Base-by-base conservation (phyloP, 2,888 invertebrate species). In the Drosophila pullipes region DNA sequence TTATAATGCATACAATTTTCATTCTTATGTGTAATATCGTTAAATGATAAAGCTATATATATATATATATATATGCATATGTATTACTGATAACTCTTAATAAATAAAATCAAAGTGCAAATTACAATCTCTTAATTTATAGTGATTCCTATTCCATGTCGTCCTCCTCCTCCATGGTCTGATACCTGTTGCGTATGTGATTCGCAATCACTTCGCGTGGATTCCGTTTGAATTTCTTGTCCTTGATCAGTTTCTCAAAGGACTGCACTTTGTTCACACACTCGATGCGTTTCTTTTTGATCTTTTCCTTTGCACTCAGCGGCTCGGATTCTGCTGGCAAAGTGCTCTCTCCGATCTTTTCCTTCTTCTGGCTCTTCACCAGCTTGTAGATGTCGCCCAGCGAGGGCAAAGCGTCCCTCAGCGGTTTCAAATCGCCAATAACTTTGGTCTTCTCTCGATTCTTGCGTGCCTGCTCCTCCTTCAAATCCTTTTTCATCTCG, bases 401-500 rank as follows among this genome's bases (percentile, higher is more conserved):
- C 0, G 93, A 92, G 13, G 93, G 93, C 39, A 93, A 54, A 0
- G 93, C 93, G 81, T 93, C 93, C n/a, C 91, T 91, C 0, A 93
- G 70, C 0, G 91, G 85, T 35, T 91, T 91, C 13, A 93, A 77
- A 47, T 93, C 92, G 0, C 93, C 93, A 7, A 91, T 80, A 0
- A 93, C 79, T 7, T 83, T 86, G 4, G 92, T 87, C 66, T 91
- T 92, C 55, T 92, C 87, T 3, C 91, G 88, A 66, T 91, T 91
- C 49, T 90, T 91, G 6, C 83, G 85, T 0, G 88, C 89, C 6
- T 78, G 74, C 28, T 91, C 91, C n/a, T 92, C 91, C 50, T 92
- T 92, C 16, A 81, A 70, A 52, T 92, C 80, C 47, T 91, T 90
- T 35, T 89, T 90, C 0, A 83, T 66, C 2, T 91, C 71, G 3